Evolutionary conservation across 2,888 invertebrate species (phyloP).

Genomic region (Scaptomyza parva): DNA sequence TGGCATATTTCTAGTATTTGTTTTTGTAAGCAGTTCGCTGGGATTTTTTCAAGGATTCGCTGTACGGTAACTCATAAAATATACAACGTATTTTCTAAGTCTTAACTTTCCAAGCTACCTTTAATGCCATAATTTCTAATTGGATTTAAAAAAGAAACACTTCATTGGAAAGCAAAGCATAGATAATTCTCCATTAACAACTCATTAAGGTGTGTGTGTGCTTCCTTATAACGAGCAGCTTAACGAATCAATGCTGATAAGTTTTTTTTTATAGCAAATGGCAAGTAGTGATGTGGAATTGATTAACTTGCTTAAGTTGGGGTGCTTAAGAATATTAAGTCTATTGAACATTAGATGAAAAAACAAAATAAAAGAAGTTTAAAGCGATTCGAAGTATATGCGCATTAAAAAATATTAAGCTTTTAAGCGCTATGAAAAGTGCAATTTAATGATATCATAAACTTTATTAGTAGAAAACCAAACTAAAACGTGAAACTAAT

Average conservation of each 20-base stretch:
- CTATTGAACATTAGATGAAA: neutral
- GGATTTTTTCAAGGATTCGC: neutral
- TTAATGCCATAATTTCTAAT: conserved; percentile 37
- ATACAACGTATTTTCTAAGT: conserved; percentile 15
- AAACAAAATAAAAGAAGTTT: no score
- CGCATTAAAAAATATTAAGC: no score
- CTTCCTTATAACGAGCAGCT: conserved; percentile 20
- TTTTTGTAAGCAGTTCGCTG: neutral
- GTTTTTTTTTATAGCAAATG: neutral
- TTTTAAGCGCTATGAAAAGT: no score
- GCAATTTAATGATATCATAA: no score
- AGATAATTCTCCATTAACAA: conserved; percentile 41
- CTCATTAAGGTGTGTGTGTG: conserved; percentile 15
- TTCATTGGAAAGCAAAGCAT: neutral
- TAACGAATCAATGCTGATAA: conserved; percentile 15
- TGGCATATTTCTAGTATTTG: neutral
- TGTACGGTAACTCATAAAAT: conserved; percentile 15
- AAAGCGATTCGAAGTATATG: no score
- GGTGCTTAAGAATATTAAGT: neutral
- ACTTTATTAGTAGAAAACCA: no score
- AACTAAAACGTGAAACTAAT: neutral
- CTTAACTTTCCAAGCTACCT: conserved; percentile 9
- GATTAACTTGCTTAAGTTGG: conserved; percentile 22
- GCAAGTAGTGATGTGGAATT: conserved; percentile 18
- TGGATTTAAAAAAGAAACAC: conserved; percentile 18